These are phyloP conservation scores for Falco naumanni DNA, from an alignment of 2,797 vertebrate genomes.

Conservation along the genomic window DNA sequence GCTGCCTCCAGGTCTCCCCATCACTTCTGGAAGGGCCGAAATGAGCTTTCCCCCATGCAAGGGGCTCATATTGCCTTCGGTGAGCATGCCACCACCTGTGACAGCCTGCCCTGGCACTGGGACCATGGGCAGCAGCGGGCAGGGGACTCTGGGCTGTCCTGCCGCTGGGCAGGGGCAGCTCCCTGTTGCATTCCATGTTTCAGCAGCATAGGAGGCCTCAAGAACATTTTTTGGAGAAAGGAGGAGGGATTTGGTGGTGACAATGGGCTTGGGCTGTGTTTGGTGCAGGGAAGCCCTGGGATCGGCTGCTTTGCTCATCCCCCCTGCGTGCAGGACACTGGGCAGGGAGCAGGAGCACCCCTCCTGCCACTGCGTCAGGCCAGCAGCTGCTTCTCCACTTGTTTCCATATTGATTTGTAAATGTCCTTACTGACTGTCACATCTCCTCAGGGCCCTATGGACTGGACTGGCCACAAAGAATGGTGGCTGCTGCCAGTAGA, in stretches of 20 bases:
- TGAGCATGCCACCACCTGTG: accelerated
- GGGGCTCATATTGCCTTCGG: neutral
- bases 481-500: neutral
- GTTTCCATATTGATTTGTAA: neutral
- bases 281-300: neutral
- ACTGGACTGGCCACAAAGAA: neutral
- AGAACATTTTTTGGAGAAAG: neutral
- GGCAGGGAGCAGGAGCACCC: accelerated
- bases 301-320: neutral
- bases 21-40: neutral
- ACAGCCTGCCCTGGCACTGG: neutral
- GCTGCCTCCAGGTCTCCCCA: neutral
- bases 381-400: neutral
- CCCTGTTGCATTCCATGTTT: neutral
- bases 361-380: neutral
- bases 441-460: accelerated
- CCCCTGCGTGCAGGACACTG: accelerated
- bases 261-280: neutral
- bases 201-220: neutral
- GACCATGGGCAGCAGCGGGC: neutral
- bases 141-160: neutral
- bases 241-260: neutral
- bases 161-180: neutral
- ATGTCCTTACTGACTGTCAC: neutral
- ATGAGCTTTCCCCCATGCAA: neutral